phyloP scores from a whole-genome alignment of 2,113 vertebrate species.

The zebrafish (Danio rerio) region GRCz12tu NC_133195.1:28673501-28674000 shows the following conservation, averaged over 20 bases:
- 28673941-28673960: not conserved
- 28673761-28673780: constrained; percentile 72
- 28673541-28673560: constrained; percentile 92
- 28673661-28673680: constrained; percentile 75
- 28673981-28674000: not conserved
- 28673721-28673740: not conserved
- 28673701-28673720: not conserved
- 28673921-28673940: not conserved
- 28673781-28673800: constrained; percentile 84
- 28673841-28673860: not conserved
- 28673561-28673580: constrained; percentile 91
- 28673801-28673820: not conserved
- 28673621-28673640: constrained; percentile 95
- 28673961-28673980: not conserved
- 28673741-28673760: not conserved
- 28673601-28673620: constrained; percentile 93
- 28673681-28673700: not conserved
- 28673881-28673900: not conserved
- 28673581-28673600: constrained; percentile 91
- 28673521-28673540: constrained; percentile 91
- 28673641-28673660: constrained; percentile 87
- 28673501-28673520: constrained; percentile 90
- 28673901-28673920: not conserved
- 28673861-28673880: no score
- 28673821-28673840: not conserved